Conservation (phyloP, 2,113 vertebrate genomes). For the Sinocyclocheilus rhinocerous region DNA sequence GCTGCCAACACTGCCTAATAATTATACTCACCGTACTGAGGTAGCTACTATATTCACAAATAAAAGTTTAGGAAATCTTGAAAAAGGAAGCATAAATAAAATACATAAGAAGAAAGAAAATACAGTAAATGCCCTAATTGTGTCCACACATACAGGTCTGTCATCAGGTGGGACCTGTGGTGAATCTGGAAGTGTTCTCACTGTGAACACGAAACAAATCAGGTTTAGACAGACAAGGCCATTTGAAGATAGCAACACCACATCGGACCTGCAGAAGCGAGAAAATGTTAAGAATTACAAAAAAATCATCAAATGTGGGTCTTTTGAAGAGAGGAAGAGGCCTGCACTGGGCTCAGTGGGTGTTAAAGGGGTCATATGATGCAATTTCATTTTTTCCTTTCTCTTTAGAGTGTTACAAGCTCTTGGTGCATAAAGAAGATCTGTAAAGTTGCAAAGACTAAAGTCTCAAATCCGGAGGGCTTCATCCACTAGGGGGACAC, state of each 20-base stretch:
- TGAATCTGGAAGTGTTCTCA: not conserved
- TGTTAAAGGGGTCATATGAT: too few relatives aligned
- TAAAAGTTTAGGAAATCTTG: not conserved
- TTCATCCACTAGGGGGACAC: slow-evolving; percentile 60
- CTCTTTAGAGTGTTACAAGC: too few relatives aligned
- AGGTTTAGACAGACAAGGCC: not conserved
- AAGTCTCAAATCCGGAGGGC: too few relatives aligned
- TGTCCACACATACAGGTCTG: slow-evolving; percentile 54
- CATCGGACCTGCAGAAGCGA: not conserved
- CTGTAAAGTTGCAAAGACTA: too few relatives aligned
- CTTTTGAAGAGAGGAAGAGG: slow-evolving; percentile 37
- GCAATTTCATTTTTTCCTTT: too few relatives aligned
- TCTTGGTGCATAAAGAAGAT: too few relatives aligned
- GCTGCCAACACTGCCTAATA: slow-evolving; percentile 61
- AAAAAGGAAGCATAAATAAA: not conserved
- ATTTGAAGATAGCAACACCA: not conserved
- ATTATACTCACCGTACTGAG: slow-evolving; percentile 45
- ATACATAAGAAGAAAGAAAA: not conserved
- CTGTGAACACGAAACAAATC: not conserved
- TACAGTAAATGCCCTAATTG: not conserved
- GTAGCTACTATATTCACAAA: not conserved
- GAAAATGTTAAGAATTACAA: not conserved
- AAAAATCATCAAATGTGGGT: not conserved
- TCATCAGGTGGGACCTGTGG: slow-evolving; percentile 57
- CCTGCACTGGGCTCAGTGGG: slow-evolving; percentile 19